These are phyloP conservation scores for Agrilus mali DNA, from an alignment of 2,888 invertebrate species.

Conservation along the genomic window DNA sequence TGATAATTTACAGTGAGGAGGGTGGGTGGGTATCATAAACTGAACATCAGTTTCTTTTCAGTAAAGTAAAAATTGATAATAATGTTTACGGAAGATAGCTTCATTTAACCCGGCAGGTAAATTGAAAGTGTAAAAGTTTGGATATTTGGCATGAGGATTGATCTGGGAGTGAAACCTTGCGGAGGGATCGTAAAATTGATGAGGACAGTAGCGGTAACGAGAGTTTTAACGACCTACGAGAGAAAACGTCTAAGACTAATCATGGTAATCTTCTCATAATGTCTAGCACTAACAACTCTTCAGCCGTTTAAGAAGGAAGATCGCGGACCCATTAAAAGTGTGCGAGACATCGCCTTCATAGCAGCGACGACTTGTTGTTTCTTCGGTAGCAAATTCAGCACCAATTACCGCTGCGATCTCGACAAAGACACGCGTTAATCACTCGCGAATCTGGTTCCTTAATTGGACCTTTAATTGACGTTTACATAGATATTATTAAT, in stretches of 20 bases:
- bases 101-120: too few species aligned
- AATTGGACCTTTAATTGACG: constrained; percentile 33
- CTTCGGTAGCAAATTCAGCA: constrained; percentile 22
- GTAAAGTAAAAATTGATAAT: too few species aligned
- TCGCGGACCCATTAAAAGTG: constrained; percentile 33
- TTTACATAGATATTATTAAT: constrained; percentile 23
- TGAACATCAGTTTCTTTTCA: too few species aligned
- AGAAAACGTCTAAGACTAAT: constrained; percentile 35
- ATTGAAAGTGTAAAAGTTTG: too few species aligned
- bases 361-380: constrained; percentile 12
- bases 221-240: constrained; percentile 31
- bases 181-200: constrained; percentile 31
- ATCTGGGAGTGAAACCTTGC: neutral
- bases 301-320: constrained; percentile 34
- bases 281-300: constrained; percentile 35
- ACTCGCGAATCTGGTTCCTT: constrained; percentile 28
- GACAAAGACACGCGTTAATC: constrained; percentile 31
- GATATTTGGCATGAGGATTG: too few species aligned
- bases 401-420: constrained; percentile 24
- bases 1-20: too few species aligned
- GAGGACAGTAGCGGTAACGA: constrained; percentile 32
- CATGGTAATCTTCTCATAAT: constrained; percentile 34
- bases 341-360: constrained; percentile 24
- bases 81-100: too few species aligned
- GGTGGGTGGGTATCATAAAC: too few species aligned